Evolutionary conservation across 2,888 invertebrate genomes (phyloP).

Genomic region (Sepioteuthis lessoniana): DNA sequence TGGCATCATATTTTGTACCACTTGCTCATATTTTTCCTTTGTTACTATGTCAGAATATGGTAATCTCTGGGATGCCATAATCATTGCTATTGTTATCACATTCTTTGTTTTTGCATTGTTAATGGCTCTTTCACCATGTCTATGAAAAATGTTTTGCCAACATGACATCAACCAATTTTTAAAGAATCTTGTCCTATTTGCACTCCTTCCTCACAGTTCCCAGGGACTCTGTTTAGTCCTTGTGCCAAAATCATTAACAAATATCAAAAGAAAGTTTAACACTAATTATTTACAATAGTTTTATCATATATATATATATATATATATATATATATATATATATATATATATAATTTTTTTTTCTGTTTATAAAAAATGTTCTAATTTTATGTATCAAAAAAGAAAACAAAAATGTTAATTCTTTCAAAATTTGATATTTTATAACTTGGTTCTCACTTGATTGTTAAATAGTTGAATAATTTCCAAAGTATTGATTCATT

Average conservation of each 20-base stretch:
- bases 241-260: constrained; percentile 11
- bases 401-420: neutral
- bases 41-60: neutral
- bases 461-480: no score
- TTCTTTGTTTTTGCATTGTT: neutral
- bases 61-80: neutral
- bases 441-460: no score
- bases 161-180: neutral
- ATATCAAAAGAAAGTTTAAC: neutral
- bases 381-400: neutral
- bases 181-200: neutral
- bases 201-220: neutral
- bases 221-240: neutral
- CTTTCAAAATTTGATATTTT: neutral
- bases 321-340: neutral
- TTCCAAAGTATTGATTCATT: neutral
- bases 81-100: neutral
- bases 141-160: neutral
- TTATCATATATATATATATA: no score
- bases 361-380: neutral
- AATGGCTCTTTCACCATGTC: neutral
- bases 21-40: neutral
- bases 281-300: neutral
- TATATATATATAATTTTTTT: neutral
- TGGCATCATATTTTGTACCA: neutral